Conservation (phyloP, 2,113 vertebrate genomes). For the Neolamprologus variostigma region DNA sequence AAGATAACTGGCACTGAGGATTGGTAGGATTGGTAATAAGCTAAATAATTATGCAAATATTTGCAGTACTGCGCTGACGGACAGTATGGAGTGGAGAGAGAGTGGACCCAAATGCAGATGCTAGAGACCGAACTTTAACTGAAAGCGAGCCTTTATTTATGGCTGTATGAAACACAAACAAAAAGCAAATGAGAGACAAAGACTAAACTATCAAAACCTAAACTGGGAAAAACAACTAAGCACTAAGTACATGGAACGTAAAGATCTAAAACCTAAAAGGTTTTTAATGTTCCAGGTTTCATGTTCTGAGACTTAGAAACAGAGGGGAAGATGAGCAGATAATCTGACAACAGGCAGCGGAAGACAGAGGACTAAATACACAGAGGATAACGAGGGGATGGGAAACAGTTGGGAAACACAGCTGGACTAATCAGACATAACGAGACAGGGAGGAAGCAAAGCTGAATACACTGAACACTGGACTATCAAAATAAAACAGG, state of each 20-base stretch:
- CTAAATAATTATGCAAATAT: background rate
- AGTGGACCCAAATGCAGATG: background rate
- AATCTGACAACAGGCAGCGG: background rate
- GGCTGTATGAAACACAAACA: background rate
- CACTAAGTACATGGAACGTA: background rate
- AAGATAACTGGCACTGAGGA: background rate
- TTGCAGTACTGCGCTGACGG: background rate
- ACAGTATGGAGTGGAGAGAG: background rate
- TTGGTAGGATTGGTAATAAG: background rate
- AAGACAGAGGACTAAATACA: background rate
- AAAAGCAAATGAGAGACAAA: background rate
- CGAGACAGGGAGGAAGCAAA: background rate
- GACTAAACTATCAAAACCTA: background rate
- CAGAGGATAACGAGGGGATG: background rate
- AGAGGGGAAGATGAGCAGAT: background rate
- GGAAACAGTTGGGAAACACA: background rate
- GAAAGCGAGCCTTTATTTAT: background rate
- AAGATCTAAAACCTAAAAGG: background rate
- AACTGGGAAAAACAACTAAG: background rate
- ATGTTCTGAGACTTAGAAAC: background rate
- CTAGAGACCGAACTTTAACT: accelerated
- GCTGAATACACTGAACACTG: background rate
- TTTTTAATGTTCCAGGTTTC: background rate
- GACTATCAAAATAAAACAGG: background rate
- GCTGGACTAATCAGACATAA: background rate